phyloP scores from a whole-genome alignment of 1,140 invertebrate species.

The Papilio polytes region DNA sequence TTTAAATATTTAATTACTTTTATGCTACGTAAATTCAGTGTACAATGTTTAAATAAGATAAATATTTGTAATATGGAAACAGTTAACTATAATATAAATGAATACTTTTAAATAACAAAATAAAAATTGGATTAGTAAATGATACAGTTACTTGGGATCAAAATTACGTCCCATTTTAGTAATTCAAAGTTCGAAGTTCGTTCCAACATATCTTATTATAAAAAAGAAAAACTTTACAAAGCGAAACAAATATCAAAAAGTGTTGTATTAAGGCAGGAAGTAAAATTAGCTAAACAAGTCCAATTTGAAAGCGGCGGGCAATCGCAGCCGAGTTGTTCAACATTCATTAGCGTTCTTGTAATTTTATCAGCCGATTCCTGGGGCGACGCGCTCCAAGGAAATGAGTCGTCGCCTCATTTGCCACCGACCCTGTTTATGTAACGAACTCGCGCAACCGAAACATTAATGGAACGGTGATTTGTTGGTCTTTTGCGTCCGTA shows the following conservation, averaged over 20 bases:
- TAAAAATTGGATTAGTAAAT: background rate
- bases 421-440: constrained; percentile 34
- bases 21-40: background rate
- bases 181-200: background rate
- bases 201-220: background rate
- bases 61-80: too few relatives aligned
- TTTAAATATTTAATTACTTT: background rate
- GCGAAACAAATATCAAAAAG: constrained; percentile 26
- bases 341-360: constrained; percentile 38
- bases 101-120: background rate
- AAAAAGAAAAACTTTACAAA: background rate
- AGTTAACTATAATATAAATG: too few relatives aligned
- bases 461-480: constrained; percentile 18
- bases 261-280: constrained; percentile 40
- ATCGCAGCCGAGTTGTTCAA: constrained; percentile 53
- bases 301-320: constrained; percentile 69
- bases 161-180: background rate
- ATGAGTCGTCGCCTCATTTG: constrained; percentile 35
- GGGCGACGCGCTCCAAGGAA: background rate
- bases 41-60: background rate
- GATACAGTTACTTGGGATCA: background rate
- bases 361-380: constrained; percentile 39
- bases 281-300: constrained; percentile 68
- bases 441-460: constrained; percentile 29
- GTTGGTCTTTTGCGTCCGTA: constrained; percentile 11